Percentiles rank a stretch among this genome's conserved stretches.
Evolutionary conservation across 2,113 vertebrate species (phyloP).

Genomic region (Paramormyrops kingsleyae): DNA sequence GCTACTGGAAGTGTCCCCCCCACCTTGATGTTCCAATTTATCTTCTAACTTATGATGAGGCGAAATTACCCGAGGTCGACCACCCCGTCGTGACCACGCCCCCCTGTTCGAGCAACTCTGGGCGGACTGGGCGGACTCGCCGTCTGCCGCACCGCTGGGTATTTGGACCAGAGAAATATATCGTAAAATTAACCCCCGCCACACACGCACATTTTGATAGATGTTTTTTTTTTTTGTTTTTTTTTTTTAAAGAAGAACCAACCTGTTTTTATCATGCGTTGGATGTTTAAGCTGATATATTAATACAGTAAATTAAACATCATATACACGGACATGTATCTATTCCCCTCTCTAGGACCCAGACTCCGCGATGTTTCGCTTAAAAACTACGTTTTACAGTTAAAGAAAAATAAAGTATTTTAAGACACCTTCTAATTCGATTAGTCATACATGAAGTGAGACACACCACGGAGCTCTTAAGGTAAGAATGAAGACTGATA

Average conservation of each 20-base stretch:
- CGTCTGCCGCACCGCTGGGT: not conserved
- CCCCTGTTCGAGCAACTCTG: no score
- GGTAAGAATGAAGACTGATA: slow-evolving; percentile 63
- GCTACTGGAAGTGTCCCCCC: no score
- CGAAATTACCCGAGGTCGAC: not conserved
- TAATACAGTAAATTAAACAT: not conserved
- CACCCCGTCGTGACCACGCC: not conserved
- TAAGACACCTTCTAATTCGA: slow-evolving; percentile 35
- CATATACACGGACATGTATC: not conserved
- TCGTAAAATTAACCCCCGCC: not conserved
- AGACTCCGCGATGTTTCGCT: slow-evolving; percentile 69
- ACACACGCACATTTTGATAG: no score
- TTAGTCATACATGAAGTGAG: slow-evolving; percentile 33
- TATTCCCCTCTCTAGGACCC: slow-evolving; percentile 61
- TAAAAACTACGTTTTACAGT: slow-evolving; percentile 49
- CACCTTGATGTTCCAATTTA: not conserved
- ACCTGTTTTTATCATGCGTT: not conserved
- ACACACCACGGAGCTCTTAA: slow-evolving; percentile 53
- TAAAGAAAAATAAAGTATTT: slow-evolving; percentile 37
- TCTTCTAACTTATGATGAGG: not conserved
- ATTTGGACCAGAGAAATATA: not conserved
- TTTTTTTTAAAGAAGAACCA: not conserved
- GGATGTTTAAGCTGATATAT: not conserved
- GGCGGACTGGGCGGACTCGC: not conserved
- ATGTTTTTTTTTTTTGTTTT: no score